A percentile compares a stretch with the other conserved stretches of the same genome.
Evolutionary conservation across 2,113 vertebrate species (phyloP).

Genomic region (Thunnus thynnus): DNA sequence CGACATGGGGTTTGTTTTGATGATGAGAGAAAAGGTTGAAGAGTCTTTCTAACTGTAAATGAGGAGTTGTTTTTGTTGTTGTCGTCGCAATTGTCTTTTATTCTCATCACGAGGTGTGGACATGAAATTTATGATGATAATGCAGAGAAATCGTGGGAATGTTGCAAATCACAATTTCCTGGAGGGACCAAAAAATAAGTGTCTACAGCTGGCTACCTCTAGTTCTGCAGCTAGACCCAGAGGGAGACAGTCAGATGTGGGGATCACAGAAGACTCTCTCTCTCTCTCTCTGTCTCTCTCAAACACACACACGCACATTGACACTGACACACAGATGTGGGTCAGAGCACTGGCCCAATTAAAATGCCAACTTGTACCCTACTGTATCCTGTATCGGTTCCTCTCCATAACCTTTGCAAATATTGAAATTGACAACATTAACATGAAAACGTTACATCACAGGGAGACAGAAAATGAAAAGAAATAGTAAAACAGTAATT

Average conservation of each 20-base stretch:
- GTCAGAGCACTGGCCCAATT: conserved; percentile 62
- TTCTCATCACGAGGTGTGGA: too few relatives aligned
- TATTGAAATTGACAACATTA: not conserved
- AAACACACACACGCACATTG: not conserved
- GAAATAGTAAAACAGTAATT: not conserved
- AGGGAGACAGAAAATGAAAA: not conserved
- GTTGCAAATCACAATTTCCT: not conserved
- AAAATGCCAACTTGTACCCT: conserved; percentile 23
- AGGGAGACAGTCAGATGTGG: not conserved
- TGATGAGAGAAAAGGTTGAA: too few relatives aligned
- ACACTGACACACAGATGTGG: conserved; percentile 49
- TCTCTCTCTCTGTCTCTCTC: not conserved
- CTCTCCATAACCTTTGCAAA: not conserved
- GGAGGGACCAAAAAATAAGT: not conserved
- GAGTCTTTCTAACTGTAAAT: too few relatives aligned
- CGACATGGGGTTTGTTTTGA: too few relatives aligned
- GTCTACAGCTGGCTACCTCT: not conserved
- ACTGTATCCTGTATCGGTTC: conserved; percentile 19
- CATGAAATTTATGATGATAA: too few relatives aligned
- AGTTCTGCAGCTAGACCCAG: conserved; percentile 8
- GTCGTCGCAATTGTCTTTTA: too few relatives aligned
- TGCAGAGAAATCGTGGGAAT: too few relatives aligned
- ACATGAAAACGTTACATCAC: not conserved
- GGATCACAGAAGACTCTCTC: conserved; percentile 10
- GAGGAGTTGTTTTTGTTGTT: too few relatives aligned